Evolutionary conservation across 2,797 vertebrate species (phyloP).

Genomic region (Phalloptychus januarius): DNA sequence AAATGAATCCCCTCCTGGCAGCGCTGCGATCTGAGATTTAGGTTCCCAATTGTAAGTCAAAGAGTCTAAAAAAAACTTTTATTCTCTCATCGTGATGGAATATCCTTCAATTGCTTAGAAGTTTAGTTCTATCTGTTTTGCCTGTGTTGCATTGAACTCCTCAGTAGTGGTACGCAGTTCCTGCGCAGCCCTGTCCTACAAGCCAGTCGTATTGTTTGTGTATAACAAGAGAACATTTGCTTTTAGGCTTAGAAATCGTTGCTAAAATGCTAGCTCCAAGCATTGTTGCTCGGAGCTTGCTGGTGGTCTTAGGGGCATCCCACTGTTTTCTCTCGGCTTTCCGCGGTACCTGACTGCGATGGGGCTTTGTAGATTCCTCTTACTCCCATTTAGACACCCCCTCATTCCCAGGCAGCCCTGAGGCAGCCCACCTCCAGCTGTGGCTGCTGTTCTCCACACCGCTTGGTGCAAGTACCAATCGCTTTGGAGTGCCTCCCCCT

Average conservation of each 20-base stretch:
- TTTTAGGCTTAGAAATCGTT: conserved; percentile 48
- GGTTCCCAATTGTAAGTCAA: conserved; percentile 68
- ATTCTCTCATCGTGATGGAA: conserved; percentile 65
- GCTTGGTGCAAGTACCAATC: conserved; percentile 88
- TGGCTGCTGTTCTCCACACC: conserved; percentile 85
- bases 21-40: conserved; percentile 69
- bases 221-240: conserved; percentile 63
- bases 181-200: conserved; percentile 36
- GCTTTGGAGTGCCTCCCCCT: conserved; percentile 97
- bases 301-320: conserved; percentile 70
- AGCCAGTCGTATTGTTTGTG: conserved; percentile 42
- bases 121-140: conserved; percentile 42
- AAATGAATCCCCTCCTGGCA: conserved; percentile 69
- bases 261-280: conserved; percentile 47
- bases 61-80: conserved; percentile 65
- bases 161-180: conserved; percentile 46
- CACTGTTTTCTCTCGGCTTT: conserved; percentile 74
- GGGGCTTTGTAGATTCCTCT: conserved; percentile 80
- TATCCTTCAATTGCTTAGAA: conserved; percentile 34
- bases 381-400: conserved; percentile 90
- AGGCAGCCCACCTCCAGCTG: conserved; percentile 97
- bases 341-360: conserved; percentile 79
- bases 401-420: conserved; percentile 89
- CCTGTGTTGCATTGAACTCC: conserved; percentile 47
- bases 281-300: conserved; percentile 69